phyloP scores from a whole-genome alignment of 2,113 vertebrate genomes.

The Bos indicus region DNA sequence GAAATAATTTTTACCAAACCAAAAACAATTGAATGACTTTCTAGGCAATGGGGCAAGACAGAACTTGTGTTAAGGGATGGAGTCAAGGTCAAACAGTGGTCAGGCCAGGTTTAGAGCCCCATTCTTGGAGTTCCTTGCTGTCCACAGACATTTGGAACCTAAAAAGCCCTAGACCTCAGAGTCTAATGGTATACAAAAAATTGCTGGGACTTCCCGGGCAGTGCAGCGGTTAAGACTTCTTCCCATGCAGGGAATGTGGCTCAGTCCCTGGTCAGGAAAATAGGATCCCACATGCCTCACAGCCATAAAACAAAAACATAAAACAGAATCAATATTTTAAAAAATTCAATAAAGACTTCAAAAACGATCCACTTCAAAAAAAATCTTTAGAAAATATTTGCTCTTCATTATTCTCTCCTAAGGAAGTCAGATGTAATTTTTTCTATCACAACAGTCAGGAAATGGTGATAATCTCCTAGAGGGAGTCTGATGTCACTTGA shows the following conservation, averaged over 20 bases:
- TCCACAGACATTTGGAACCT: neutral
- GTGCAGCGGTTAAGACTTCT: neutral
- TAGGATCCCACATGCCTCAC: neutral
- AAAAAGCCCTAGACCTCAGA: neutral
- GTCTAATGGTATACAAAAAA: neutral
- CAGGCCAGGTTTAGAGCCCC: neutral
- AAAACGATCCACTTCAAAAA: neutral
- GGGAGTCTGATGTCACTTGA: neutral
- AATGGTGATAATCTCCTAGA: neutral
- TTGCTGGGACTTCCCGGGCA: neutral
- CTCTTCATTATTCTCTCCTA: neutral
- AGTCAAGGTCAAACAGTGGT: neutral
- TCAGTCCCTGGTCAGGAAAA: neutral
- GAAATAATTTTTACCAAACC: neutral
- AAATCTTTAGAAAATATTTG: neutral
- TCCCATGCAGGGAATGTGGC: neutral
- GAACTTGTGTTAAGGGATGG: neutral
- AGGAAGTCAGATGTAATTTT: neutral
- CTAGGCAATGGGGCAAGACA: neutral
- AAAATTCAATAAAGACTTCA: neutral
- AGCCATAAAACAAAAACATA: neutral
- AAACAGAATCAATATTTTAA: neutral
- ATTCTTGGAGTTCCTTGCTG: neutral
- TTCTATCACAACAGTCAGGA: neutral
- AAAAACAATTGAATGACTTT: neutral